These are phyloP conservation scores for Ooceraea biroi DNA, from an alignment of 1,140 invertebrate species.

Conservation along the genomic window DNA sequence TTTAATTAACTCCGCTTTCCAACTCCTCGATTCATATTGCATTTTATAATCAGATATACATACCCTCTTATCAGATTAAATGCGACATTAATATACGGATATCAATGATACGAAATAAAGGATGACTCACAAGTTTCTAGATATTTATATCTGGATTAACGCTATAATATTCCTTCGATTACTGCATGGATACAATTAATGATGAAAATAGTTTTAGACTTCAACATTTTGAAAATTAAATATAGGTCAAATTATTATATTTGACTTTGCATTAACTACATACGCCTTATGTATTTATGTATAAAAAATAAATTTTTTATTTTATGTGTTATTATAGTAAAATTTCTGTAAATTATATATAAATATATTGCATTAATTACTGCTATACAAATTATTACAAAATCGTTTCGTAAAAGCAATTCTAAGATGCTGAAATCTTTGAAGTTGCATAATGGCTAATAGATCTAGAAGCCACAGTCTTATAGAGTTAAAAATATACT, in stretches of 20 bases:
- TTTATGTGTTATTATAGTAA: background rate
- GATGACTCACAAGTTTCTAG: background rate
- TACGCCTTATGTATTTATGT: too few species aligned
- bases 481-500: constrained; percentile 7
- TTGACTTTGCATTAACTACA: background rate
- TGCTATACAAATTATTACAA: background rate
- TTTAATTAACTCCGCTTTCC: background rate
- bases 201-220: background rate
- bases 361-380: constrained; percentile 16
- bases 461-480: background rate
- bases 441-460: background rate
- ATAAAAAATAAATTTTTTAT: background rate
- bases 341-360: background rate
- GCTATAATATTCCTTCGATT: background rate
- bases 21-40: background rate
- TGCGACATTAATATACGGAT: background rate
- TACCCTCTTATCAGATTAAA: background rate
- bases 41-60: background rate
- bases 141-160: background rate
- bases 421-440: background rate
- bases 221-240: constrained; percentile 6
- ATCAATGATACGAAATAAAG: background rate
- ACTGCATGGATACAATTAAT: background rate
- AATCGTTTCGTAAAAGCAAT: constrained; percentile 14
- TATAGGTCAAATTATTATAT: background rate